Conservation (phyloP, 35 echinoderm and acorn worm genomes). For the Patiria miniata region DNA sequence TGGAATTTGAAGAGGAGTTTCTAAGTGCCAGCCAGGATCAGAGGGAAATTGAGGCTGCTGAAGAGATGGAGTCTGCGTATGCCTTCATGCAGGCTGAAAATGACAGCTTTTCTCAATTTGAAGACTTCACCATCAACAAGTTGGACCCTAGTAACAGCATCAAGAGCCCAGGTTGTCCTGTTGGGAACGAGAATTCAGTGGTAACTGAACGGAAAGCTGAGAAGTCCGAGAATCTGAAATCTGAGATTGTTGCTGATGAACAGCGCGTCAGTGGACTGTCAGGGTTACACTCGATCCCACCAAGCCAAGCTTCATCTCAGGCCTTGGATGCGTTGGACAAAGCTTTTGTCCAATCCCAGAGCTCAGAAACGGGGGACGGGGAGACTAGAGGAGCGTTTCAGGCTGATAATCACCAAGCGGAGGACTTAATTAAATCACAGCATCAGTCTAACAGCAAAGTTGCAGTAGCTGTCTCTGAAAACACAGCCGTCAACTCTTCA, state of each 20-base stretch:
- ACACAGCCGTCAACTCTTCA: not conserved
- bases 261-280: not conserved
- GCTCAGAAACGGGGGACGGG: not conserved
- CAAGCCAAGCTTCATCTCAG: not conserved
- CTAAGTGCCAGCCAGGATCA: slow-evolving; percentile 68
- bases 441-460: not conserved
- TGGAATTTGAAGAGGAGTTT: not conserved
- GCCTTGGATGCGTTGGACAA: not conserved
- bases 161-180: not conserved
- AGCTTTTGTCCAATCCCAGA: slow-evolving; percentile 11
- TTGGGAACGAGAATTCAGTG: not conserved
- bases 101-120: slow-evolving; percentile 58
- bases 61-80: slow-evolving; percentile 85
- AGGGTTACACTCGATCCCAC: not conserved
- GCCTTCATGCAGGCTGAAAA: slow-evolving; percentile 89
- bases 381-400: not conserved
- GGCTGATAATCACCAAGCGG: not conserved
- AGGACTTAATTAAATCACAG: not conserved
- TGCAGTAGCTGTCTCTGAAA: too few relatives aligned
- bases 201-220: not conserved
- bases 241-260: not conserved
- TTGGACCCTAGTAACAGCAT: not conserved
- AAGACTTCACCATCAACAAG: not conserved
- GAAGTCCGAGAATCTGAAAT: not conserved
- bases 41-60: slow-evolving; percentile 84